Conservation (phyloP, 2,797 vertebrate species). For the Schizopygopsis pylzovi region DNA sequence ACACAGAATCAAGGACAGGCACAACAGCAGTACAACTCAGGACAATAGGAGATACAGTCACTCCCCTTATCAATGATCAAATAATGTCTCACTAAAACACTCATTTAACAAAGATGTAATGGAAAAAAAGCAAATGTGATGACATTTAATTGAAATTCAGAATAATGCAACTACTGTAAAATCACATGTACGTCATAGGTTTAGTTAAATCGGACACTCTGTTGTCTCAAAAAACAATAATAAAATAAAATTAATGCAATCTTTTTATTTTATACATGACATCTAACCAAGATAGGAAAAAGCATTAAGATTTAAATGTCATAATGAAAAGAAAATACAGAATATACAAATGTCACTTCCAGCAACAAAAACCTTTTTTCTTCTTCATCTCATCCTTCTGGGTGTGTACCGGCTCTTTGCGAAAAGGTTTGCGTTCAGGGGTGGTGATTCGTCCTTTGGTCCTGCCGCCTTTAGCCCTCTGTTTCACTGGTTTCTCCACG, state of each 20-base stretch:
- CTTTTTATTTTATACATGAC: background rate
- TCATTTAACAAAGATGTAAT: background rate
- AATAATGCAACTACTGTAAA: background rate
- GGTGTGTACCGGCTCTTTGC: slow-evolving; percentile 91
- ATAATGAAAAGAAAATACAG: slow-evolving; percentile 28
- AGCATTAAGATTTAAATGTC: background rate
- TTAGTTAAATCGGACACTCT: background rate
- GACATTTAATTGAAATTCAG: background rate
- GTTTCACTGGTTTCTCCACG: slow-evolving; percentile 82
- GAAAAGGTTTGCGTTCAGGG: slow-evolving; percentile 92
- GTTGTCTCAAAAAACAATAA: background rate
- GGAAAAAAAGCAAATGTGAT: background rate
- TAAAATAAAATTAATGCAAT: background rate
- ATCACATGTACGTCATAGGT: background rate
- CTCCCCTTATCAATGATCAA: background rate
- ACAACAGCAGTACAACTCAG: slow-evolving; percentile 59
- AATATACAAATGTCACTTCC: background rate
- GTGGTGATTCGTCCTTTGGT: slow-evolving; percentile 92
- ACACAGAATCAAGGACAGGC: slow-evolving; percentile 80
- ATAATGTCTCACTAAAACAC: background rate
- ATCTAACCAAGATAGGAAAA: background rate
- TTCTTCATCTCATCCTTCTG: slow-evolving; percentile 96
- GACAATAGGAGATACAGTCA: slow-evolving; percentile 31
- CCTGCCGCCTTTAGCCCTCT: slow-evolving; percentile 80
- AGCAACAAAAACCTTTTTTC: slow-evolving; percentile 94